Evolutionary conservation across 1,140 invertebrate species (phyloP).

Genomic region (Pseudomyrmex cubaensis): DNA sequence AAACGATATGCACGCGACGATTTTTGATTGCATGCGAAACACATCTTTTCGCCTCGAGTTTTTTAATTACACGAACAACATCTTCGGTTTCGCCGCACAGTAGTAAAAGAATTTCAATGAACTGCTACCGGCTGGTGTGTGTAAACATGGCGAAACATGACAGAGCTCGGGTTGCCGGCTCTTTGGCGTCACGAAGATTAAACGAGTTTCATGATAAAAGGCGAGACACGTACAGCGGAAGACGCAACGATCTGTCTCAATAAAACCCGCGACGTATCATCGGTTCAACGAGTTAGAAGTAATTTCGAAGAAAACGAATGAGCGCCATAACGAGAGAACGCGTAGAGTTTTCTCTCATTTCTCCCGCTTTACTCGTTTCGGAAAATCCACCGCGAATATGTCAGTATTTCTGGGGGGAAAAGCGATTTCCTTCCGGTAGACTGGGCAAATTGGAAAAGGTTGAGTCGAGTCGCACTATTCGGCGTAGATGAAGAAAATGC

Average conservation of each 20-base stretch:
- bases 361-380: constrained; percentile 5
- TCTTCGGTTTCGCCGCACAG: too few relatives aligned
- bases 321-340: constrained; percentile 47
- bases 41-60: too few relatives aligned
- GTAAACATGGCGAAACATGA: constrained; percentile 41
- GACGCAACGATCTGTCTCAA: constrained; percentile 57
- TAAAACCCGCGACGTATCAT: constrained; percentile 49
- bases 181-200: constrained; percentile 46
- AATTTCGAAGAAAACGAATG: constrained; percentile 51
- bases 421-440: constrained; percentile 3
- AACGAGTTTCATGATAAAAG: constrained; percentile 50
- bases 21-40: too few relatives aligned
- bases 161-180: neutral
- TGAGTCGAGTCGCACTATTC: neutral
- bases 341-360: constrained; percentile 43
- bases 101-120: too few relatives aligned
- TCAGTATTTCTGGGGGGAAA: neutral
- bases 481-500: neutral
- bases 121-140: neutral
- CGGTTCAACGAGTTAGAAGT: constrained; percentile 45
- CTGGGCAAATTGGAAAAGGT: constrained; percentile 39
- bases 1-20: too few relatives aligned
- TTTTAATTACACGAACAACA: too few relatives aligned
- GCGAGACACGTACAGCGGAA: constrained; percentile 54
- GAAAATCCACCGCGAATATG: constrained; percentile 28